A percentile compares a stretch with the other conserved stretches of the same genome.
Evolutionary conservation across 2,888 invertebrate genomes (phyloP).

Genomic region (Tipula unca): DNA sequence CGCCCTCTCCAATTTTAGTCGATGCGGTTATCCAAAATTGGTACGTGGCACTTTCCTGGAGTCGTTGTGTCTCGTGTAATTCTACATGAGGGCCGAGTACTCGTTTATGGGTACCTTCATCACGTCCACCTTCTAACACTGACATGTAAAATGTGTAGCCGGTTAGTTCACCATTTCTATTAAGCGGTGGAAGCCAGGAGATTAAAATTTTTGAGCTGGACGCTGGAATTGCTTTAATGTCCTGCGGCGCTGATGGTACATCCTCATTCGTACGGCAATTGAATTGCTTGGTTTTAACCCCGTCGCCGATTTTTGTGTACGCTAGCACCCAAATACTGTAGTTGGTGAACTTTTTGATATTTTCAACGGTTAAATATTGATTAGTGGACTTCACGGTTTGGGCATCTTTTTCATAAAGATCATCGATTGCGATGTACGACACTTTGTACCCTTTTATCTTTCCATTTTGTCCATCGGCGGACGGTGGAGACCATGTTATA

Average conservation of each 20-base stretch:
- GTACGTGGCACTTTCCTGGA: constrained; percentile 63
- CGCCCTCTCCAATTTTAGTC: constrained; percentile 77
- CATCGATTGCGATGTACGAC: constrained; percentile 67
- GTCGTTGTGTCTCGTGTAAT: constrained; percentile 60
- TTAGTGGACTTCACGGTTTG: constrained; percentile 58
- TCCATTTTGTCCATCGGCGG: constrained; percentile 72
- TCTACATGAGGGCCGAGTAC: constrained; percentile 60
- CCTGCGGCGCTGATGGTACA: constrained; percentile 82
- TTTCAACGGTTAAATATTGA: constrained; percentile 51
- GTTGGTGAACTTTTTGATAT: constrained; percentile 78
- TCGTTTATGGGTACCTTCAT: constrained; percentile 68
- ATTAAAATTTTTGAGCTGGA: constrained; percentile 77
- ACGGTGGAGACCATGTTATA: constrained; percentile 79
- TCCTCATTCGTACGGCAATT: constrained; percentile 87
- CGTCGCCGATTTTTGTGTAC: constrained; percentile 83
- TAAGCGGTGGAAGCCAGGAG: constrained; percentile 81
- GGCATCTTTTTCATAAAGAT: constrained; percentile 70
- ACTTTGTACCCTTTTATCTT: constrained; percentile 79
- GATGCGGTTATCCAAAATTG: constrained; percentile 68
- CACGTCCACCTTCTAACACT: constrained; percentile 66
- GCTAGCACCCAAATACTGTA: constrained; percentile 87
- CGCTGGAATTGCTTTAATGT: constrained; percentile 82
- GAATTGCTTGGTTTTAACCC: constrained; percentile 72
- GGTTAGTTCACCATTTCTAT: constrained; percentile 70
- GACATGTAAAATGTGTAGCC: constrained; percentile 80